Base-by-base conservation (phyloP, 2,888 invertebrate species). In the Epistrophe grossulariae region DNA sequence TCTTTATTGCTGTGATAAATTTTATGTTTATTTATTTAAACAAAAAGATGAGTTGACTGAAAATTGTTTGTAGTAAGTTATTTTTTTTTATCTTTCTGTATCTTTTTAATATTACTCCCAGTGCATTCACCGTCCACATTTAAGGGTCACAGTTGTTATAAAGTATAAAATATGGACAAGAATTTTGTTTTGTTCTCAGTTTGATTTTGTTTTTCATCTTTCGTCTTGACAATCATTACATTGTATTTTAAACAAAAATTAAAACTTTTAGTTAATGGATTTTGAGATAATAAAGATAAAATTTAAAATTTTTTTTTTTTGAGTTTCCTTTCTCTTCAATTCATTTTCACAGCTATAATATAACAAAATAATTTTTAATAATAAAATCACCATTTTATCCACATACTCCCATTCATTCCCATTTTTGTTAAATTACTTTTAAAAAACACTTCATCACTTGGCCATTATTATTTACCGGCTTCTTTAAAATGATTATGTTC, bases 341-440 rank as follows among this genome's bases (percentile, higher is more conserved):
- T 78, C 19, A 35, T 73, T 82, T 62, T 87, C 83, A 87, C 83
- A 85, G 85, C 79, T 43, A 24, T 79, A 24, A 24, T 79, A 24
- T 66, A 82, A 59, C 71, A 83, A 74, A 70, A 78, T 62, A 70
- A 83, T 66, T 78, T 74, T 79, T 79, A 83, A 83, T 72, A 72
- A 87, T 62, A 64, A 73, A 68, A 87, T 87, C 87, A 87, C 87
- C 79, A 68, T 83, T 83, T 76, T 68, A 73, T 73, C 73, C 66
- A 79, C 79, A 55, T 79, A 70, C 74, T 78, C 74, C 62, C 82
- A 85, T 85, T 82, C 81, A 82, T 83, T 83, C 70, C 57, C 71
- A n/a, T 59, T 71, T 59, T 74, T 59, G 40, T 52, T 74, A 60
- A 62, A 64, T 74, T 64, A 78, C 40, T 64, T 74, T 24, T 35